Percentiles rank a stretch among this genome's conserved stretches.
Conservation (phyloP, 2,113 vertebrate genomes). For the Ceuthmochares aereus region DNA sequence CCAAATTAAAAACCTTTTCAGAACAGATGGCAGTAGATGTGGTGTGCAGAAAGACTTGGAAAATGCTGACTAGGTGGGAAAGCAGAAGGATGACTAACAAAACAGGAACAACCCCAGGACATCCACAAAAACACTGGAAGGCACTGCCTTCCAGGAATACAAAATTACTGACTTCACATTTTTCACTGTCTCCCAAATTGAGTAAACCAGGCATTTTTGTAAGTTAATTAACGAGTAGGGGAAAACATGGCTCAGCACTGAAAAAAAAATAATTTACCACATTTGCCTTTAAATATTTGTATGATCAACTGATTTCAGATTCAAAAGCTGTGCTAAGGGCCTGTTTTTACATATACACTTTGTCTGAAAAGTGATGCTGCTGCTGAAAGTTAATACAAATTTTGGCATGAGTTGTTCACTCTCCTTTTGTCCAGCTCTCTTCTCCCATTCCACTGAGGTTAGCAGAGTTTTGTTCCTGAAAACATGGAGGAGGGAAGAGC, state of each 20-base stretch:
- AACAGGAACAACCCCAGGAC: conserved; percentile 37
- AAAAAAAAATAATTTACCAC: neutral
- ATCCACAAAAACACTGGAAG: conserved; percentile 2
- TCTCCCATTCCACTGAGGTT: neutral
- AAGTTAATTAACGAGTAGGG: neutral
- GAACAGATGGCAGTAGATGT: conserved; percentile 4
- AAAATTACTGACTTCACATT: conserved; percentile 41
- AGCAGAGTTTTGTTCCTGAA: neutral
- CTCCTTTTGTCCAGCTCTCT: neutral
- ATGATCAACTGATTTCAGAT: neutral
- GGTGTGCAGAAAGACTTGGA: neutral
- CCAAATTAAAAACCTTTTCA: conserved; percentile 11
- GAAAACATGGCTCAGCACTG: neutral
- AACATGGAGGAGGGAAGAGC: neutral
- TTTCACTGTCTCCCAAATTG: neutral
- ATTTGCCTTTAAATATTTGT: neutral
- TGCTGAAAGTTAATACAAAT: neutral
- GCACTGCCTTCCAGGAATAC: neutral
- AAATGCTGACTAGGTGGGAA: conserved; percentile 27
- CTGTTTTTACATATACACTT: neutral
- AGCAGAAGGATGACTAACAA: neutral
- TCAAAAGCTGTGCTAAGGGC: neutral
- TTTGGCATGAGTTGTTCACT: neutral
- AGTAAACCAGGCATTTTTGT: conserved; percentile 6
- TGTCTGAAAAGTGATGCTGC: neutral